Conservation (phyloP, 2,888 invertebrate species). For the Cryptocheilus praepositus region DNA sequence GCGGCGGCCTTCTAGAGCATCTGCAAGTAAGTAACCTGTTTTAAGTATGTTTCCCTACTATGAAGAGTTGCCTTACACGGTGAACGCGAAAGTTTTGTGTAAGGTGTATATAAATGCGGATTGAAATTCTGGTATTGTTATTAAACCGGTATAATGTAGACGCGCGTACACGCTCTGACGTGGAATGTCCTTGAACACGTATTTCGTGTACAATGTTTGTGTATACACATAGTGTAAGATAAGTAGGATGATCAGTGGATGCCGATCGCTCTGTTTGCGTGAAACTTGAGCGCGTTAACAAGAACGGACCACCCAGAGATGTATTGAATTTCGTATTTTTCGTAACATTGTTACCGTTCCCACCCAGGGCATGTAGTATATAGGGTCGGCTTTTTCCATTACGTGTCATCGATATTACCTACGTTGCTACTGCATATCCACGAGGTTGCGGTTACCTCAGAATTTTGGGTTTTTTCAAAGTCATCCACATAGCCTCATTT, state of each 20-base stretch:
- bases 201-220: neutral
- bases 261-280: conserved; percentile 15
- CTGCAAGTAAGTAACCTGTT: conserved; percentile 81
- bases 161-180: too few relatives aligned
- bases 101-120: too few relatives aligned
- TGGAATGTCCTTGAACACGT: too few relatives aligned
- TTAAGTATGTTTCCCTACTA: neutral
- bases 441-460: conserved; percentile 15
- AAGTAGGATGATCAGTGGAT: neutral
- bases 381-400: neutral
- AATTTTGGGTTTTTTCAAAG: too few relatives aligned
- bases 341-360: conserved; percentile 16
- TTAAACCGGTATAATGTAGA: too few relatives aligned
- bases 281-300: conserved; percentile 26
- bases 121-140: neutral
- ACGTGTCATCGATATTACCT: conserved; percentile 31
- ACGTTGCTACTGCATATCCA: conserved; percentile 17
- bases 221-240: neutral
- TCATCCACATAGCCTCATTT: too few relatives aligned
- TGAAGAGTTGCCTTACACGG: too few relatives aligned
- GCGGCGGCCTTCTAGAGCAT: conserved; percentile 89
- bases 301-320: conserved; percentile 20
- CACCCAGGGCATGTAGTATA: conserved; percentile 1
- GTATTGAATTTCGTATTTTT: conserved; percentile 29
- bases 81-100: neutral